Conservation (phyloP, 2,113 vertebrate species). For the Saccopteryx bilineata region DNA sequence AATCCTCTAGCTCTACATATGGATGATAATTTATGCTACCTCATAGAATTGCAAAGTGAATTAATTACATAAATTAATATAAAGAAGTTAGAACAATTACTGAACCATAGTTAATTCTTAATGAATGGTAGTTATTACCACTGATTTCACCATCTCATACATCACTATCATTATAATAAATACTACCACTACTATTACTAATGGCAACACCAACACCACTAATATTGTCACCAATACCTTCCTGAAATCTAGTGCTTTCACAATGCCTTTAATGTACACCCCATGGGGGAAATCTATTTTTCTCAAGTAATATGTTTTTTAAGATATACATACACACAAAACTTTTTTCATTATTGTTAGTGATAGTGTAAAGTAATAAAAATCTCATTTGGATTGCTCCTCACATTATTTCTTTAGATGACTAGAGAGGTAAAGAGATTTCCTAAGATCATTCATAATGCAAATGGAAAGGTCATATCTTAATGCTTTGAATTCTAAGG, state of each 20-base stretch:
- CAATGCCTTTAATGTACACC: background rate
- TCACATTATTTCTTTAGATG: conserved; percentile 18
- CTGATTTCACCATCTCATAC: background rate
- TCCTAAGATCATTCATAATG: background rate
- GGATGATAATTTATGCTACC: background rate
- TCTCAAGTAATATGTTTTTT: background rate
- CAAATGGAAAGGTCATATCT: background rate
- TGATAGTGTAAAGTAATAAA: conserved; percentile 6
- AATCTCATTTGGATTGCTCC: background rate
- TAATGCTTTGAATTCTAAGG: background rate
- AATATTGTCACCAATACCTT: background rate
- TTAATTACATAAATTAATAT: background rate
- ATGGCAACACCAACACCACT: background rate
- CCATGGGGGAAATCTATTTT: background rate
- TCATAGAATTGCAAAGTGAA: background rate
- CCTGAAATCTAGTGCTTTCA: background rate
- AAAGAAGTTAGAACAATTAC: background rate
- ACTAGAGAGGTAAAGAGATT: background rate
- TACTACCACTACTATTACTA: background rate
- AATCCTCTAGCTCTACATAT: background rate
- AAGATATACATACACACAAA: background rate
- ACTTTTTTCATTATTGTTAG: background rate
- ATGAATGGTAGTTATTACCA: background rate
- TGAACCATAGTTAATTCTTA: background rate
- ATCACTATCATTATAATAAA: background rate